Conservation (phyloP, 2,113 vertebrate genomes). For the Ondatra zibethicus region DNA sequence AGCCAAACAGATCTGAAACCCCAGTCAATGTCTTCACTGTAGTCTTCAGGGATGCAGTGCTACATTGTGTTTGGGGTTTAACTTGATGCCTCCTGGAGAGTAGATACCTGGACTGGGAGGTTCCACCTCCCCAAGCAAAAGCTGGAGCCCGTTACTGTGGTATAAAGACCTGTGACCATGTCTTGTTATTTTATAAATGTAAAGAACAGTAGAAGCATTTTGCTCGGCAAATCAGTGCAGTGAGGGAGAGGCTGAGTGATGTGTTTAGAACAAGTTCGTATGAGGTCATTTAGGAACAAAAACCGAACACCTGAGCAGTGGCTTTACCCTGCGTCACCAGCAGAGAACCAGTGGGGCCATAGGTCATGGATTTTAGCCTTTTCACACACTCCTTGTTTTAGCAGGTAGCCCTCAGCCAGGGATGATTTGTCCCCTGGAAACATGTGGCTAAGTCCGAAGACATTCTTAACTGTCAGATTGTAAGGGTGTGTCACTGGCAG, state of each 20-base stretch:
- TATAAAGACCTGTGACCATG: neutral
- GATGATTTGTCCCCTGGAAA: neutral
- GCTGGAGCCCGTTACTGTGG: neutral
- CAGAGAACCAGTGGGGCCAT: neutral
- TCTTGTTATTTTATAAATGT: neutral
- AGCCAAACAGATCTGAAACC: neutral
- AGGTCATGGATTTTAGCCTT: too few species aligned
- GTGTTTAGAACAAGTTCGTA: neutral
- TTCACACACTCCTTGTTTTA: neutral
- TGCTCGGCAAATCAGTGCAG: neutral
- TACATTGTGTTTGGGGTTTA: accelerated
- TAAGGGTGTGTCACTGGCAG: neutral
- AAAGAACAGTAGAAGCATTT: neutral
- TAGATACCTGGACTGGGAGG: neutral
- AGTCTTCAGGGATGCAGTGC: accelerated
- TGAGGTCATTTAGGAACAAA: neutral
- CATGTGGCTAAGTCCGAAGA: neutral
- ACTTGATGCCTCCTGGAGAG: too few species aligned
- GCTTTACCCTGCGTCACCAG: neutral
- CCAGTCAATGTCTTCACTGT: neutral
- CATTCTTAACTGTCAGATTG: neutral
- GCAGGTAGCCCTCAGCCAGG: neutral
- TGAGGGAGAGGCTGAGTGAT: neutral
- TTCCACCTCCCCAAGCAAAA: accelerated
- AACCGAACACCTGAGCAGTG: neutral